phyloP scores from a whole-genome alignment of 2,888 invertebrate genomes.

The Iphiclides podalirius region DNA sequence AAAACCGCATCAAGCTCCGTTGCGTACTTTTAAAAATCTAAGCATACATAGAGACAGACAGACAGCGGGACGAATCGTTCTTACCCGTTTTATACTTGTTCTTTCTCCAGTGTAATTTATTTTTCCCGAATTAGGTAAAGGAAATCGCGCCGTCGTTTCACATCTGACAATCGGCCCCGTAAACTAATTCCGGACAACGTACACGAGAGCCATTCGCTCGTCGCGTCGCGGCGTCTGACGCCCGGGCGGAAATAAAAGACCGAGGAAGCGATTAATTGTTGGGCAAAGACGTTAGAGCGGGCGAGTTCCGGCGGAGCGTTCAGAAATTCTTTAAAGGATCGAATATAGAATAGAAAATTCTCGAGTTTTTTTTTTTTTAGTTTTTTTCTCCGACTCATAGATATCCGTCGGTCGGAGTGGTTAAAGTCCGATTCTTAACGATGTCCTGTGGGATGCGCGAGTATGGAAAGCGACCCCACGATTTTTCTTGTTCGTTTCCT shows the following conservation, averaged over 20 bases:
- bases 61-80: too few relatives aligned
- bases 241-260: slow-evolving; percentile 33
- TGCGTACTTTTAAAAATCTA: too few relatives aligned
- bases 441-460: slow-evolving; percentile 36
- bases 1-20: too few relatives aligned
- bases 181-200: slow-evolving; percentile 22
- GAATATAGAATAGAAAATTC: slow-evolving; percentile 33
- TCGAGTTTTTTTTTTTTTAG: slow-evolving; percentile 29
- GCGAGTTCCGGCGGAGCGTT: slow-evolving; percentile 26
- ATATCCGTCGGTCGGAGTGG: slow-evolving; percentile 39
- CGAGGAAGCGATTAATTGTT: slow-evolving; percentile 47
- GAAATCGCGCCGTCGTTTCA: slow-evolving; percentile 18
- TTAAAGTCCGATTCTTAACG: slow-evolving; percentile 36
- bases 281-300: slow-evolving; percentile 23
- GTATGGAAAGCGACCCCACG: slow-evolving; percentile 17
- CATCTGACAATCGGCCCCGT: slow-evolving; percentile 12
- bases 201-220: slow-evolving; percentile 10
- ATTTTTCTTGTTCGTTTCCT: not conserved
- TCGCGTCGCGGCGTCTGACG: slow-evolving; percentile 4
- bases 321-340: slow-evolving; percentile 35
- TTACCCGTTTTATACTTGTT: too few relatives aligned
- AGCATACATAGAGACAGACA: too few relatives aligned
- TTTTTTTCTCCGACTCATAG: slow-evolving; percentile 18
- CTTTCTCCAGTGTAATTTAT: too few relatives aligned
- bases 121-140: too few relatives aligned